Base-by-base conservation (phyloP, 2,113 vertebrate species). In the Corythoichthys intestinalis region DNA sequence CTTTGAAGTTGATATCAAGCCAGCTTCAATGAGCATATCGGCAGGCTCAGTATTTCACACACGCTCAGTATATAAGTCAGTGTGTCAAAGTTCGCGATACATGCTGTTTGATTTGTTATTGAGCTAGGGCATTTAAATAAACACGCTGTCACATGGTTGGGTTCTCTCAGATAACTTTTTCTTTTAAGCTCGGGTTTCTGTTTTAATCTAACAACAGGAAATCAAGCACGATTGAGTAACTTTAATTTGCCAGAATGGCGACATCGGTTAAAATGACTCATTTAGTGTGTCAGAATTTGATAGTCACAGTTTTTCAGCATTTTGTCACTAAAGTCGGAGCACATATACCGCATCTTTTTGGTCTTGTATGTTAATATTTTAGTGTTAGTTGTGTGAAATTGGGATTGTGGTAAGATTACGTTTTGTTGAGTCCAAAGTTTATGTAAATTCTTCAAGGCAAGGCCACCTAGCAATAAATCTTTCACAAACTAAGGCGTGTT, bases 1-100 rank as follows among this genome's bases (percentile, higher is more conserved):
- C 12, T 50, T 50, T 14, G 13, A 50, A 15, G 48, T 17, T 50
- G 7, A 53, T 20, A 7, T 53, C 53, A 56, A 34, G 53, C 53
- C 0, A 13, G 20, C 7, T n/a, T 53, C 50, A 17, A 9, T n/a
- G 50, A 9, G 14, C 7, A 7, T 14, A 39, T 61, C 38, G 11
- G 39, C 17, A 44, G 17, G 41, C 20, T 56, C 53, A 58, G 11
- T 58, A 58, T 14, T 34, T 6, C 56, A 14, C 61, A 71, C 35
- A 2, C 46, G 2, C 39, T 53, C 13, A 0, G 65, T 62, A 69
- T 72, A 73, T 70, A 67, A 74, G 76, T 73, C 71, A 82, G 61
- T 75, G 46, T 78, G 81, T 59, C 74, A 82, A 80, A 78, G 78
- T 76, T 85, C 62, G 71, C 52, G 38, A 57, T 59, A 2, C 53